Base-by-base conservation (phyloP, 2,888 invertebrate species). In the Conistra vaccinii region DNA sequence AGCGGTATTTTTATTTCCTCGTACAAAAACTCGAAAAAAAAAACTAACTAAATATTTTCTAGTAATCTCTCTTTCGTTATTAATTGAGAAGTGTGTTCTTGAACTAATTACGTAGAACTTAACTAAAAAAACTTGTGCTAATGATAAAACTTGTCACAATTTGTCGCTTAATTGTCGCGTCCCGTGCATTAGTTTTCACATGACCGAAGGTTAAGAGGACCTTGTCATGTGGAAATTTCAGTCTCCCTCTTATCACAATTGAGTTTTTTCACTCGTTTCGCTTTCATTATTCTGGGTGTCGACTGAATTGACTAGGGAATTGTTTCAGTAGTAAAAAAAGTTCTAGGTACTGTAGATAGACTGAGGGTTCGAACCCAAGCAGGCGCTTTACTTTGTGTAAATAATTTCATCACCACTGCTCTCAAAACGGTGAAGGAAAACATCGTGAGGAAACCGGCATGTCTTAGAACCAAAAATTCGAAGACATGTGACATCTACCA, bases 151-250 rank as follows among this genome's bases (percentile, higher is more conserved):
- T 86, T 74, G 35, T 51, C 14, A 65, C 53, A 69, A 57, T 61
- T 71, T 39, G 32, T 69, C 66, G 66, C 58, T 53, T n/a, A n/a
- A n/a, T n/a, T 45, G 48, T 10, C 69, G 17, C 58, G 48, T 4
- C 10, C 35, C 42, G 35, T n/a, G 71, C 65, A 62, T 67, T 80
- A 67, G 51, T 81, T 76, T 72, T 81, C 85, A 80, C 74, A 63
- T 80, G 81, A 80, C 69, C 39, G 62, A 72, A 69, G 58, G 29
- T 45, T 58, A 67, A 72, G 69, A 76, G 58, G 48, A 51, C 45
- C 45, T 72, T 29, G 45, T 82, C 85, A 67, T 62, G 85, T 77
- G 62, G 72, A 85, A 76, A 73, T 55, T 69, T 74, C 26, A 63
- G 57, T 39, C 76, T 42, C 60, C 60, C 23, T 58, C 32, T 42